These are phyloP conservation scores for Tinamus major DNA, from an alignment of 2,797 vertebrate species.

Conservation along the genomic window DNA sequence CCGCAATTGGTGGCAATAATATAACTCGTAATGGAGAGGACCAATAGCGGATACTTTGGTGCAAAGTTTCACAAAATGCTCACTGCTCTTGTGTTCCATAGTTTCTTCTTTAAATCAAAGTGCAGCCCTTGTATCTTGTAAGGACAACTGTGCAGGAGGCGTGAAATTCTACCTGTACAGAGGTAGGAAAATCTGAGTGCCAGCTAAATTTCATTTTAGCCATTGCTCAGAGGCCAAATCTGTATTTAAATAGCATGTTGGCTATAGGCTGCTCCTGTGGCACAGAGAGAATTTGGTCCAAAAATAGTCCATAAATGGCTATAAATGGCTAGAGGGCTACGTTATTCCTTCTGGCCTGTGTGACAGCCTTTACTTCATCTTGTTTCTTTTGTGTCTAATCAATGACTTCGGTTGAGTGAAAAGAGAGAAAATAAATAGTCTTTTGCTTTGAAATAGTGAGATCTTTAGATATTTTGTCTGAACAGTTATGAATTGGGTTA, in stretches of 20 bases:
- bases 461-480: background rate
- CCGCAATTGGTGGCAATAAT: background rate
- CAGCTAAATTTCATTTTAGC: background rate
- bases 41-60: background rate
- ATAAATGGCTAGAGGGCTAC: background rate
- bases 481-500: background rate
- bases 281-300: background rate
- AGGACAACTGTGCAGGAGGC: background rate
- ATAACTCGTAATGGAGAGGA: background rate
- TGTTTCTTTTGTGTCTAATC: background rate
- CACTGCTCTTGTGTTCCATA: background rate
- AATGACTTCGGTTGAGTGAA: background rate
- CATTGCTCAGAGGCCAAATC: background rate
- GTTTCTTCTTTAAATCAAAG: background rate
- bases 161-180: background rate
- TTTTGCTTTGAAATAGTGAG: background rate
- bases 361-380: background rate
- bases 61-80: background rate
- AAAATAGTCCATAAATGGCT: background rate
- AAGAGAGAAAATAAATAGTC: background rate
- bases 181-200: background rate
- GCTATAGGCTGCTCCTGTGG: background rate
- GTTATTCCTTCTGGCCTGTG: background rate
- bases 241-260: background rate
- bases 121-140: background rate